Percentiles rank a stretch among this genome's conserved stretches.
Evolutionary conservation across 2,888 invertebrate species (phyloP).

Genomic region (Gymnosoma rotundatum): DNA sequence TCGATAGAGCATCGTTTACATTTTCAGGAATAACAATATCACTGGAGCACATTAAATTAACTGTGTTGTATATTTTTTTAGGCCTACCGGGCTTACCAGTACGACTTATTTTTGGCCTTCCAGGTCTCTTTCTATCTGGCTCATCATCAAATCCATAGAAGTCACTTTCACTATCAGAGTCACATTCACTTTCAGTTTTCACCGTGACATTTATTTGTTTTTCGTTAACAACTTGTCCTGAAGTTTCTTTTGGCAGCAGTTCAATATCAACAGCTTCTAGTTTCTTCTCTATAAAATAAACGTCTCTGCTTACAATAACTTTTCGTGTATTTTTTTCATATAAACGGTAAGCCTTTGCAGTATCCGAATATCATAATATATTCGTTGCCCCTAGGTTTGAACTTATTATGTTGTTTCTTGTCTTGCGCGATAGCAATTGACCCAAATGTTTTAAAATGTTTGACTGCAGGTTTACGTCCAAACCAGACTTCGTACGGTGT

Average conservation of each 20-base stretch:
- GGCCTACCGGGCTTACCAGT: slow-evolving; percentile 61
- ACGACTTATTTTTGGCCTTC: slow-evolving; percentile 43
- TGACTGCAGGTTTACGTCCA: slow-evolving; percentile 40
- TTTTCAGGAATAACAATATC: slow-evolving; percentile 29
- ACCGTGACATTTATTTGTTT: neutral
- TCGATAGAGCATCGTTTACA: slow-evolving; percentile 58
- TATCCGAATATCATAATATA: slow-evolving; percentile 48
- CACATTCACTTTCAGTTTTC: neutral
- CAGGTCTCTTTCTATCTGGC: neutral
- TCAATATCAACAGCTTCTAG: neutral
- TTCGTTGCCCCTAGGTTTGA: slow-evolving; percentile 60
- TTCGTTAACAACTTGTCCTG: neutral
- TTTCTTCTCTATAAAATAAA: slow-evolving; percentile 45
- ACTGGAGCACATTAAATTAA: slow-evolving; percentile 40
- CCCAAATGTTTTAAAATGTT: slow-evolving; percentile 28
- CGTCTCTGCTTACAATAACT: slow-evolving; percentile 30
- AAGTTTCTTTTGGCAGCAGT: neutral
- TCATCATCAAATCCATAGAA: neutral
- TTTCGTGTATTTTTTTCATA: slow-evolving; percentile 26
- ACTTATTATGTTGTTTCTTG: slow-evolving; percentile 59
- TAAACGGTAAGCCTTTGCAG: slow-evolving; percentile 45
- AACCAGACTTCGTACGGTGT: slow-evolving; percentile 69
- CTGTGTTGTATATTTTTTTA: slow-evolving; percentile 56
- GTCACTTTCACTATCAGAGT: slow-evolving; percentile 3
- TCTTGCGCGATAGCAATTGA: slow-evolving; percentile 52